Base-by-base conservation (phyloP, 2,113 vertebrate genomes). In the Todiramphus saurophagus region DNA sequence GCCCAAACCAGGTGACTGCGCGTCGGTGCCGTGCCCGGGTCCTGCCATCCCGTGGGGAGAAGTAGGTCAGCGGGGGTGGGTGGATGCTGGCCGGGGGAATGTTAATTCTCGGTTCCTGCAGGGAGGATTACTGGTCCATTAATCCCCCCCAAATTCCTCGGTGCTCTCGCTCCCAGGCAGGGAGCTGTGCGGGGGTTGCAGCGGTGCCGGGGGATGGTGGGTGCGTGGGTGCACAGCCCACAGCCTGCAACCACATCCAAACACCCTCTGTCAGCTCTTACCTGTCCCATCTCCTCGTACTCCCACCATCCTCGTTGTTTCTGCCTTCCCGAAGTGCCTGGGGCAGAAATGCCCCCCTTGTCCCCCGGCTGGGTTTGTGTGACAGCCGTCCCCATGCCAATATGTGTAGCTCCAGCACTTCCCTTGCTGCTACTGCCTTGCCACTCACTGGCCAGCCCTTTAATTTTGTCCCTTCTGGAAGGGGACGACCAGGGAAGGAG, bases 1-100 rank as follows among this genome's bases (percentile, higher is more conserved):
- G 98, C 98, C 99, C 96, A 99, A 99, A 97, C 98, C 99, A 99
- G 99, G 99, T 99, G 97, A 98, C 75, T 44, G 59, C 69, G 48
- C 75, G 64, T 69, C 93, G 31, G 86, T 69, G 35, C 93, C 69
- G 28, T 76, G 91, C 92, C 88, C 84, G 89, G 83, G 0, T 18
- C 82, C 55, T 30, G 0, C 43, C 4, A 9, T 4, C 73, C 62
- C 1, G 0, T 11, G 69, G 37, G 41, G 31, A 87, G 85, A 96
- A 91, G 60, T 96, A 98, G 97, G 96, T 97, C 98, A 98, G 94
- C 30, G 1, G 62, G 12, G 8, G 77, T 9, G 16, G 73, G 77
- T 9, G 16, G 70, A 63, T 1, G 55, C 92, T 44, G 81, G 55
- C 85, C 1, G 3, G 83, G 98, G 95, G 98, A 98, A 98, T 98